Percentiles rank a stretch among this genome's conserved stretches.
phyloP scores from a whole-genome alignment of 2,888 invertebrate species.

The Philhelius pedissequus region DNA sequence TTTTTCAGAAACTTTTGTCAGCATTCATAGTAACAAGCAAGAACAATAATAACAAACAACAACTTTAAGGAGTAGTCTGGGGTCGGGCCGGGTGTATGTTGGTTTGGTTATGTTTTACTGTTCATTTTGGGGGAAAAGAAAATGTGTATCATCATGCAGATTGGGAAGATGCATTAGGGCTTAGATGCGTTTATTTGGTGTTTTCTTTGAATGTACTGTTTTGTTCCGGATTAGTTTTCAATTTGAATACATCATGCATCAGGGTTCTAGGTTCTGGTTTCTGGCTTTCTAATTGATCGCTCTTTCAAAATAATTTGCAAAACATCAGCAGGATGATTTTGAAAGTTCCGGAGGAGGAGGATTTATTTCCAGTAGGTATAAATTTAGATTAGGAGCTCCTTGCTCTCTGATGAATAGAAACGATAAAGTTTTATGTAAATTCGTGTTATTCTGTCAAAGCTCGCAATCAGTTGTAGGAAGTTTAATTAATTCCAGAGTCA shows the following conservation, averaged over 20 bases:
- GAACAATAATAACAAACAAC: background rate
- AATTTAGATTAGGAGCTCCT: background rate
- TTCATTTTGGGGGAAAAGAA: background rate
- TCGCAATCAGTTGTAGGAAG: background rate
- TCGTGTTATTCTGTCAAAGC: background rate
- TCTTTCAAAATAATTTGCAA: background rate
- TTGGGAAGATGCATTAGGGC: background rate
- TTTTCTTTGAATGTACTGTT: background rate
- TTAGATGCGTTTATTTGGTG: conserved; percentile 3
- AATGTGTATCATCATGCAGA: background rate
- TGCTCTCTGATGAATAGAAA: background rate
- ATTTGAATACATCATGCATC: background rate
- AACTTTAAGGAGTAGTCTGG: background rate
- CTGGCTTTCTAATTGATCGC: background rate
- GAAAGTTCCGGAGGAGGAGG: background rate
- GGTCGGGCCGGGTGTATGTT: background rate
- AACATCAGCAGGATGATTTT: background rate
- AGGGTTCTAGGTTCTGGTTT: background rate
- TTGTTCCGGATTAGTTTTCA: background rate
- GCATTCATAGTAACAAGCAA: conserved; percentile 6
- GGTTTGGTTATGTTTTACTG: background rate
- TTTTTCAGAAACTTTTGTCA: conserved; percentile 30
- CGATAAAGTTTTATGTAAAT: background rate
- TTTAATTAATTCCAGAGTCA: background rate
- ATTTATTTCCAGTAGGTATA: background rate